Percentiles rank a stretch among this genome's conserved stretches.
These are phyloP conservation scores for Spheniscus mendiculus DNA, from an alignment of 2,113 vertebrate species.

Conservation along the genomic window DNA sequence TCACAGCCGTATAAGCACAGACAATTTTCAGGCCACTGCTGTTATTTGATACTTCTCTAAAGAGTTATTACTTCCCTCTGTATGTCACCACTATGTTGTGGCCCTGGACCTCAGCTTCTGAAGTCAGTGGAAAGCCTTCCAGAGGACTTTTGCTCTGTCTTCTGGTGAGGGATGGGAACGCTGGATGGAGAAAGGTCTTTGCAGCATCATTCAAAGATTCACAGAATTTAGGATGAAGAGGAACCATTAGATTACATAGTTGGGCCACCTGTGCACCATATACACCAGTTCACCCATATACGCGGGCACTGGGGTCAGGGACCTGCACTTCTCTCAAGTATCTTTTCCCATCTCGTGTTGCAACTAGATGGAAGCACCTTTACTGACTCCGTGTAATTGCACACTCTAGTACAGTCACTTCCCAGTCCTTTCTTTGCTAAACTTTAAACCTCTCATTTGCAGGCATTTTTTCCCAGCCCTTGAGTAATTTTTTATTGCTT, in stretches of 20 bases:
- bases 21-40: background rate
- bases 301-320: fast-evolving
- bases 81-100: background rate
- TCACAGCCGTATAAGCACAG: background rate
- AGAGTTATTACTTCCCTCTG: background rate
- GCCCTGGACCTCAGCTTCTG: background rate
- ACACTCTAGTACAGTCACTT: background rate
- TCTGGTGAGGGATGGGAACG: background rate
- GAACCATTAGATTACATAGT: background rate
- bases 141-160: background rate
- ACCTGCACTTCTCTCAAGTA: background rate
- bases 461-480: background rate
- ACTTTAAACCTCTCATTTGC: background rate
- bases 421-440: background rate
- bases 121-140: background rate
- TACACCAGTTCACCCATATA: background rate
- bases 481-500: background rate
- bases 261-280: background rate
- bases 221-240: background rate
- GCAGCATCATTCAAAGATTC: background rate
- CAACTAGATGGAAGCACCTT: background rate
- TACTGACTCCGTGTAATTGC: background rate
- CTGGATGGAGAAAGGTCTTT: background rate
- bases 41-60: background rate
- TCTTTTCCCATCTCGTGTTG: background rate